These are phyloP conservation scores for Mystacides longicornis DNA, from an alignment of 2,888 invertebrate species.

Conservation along the genomic window DNA sequence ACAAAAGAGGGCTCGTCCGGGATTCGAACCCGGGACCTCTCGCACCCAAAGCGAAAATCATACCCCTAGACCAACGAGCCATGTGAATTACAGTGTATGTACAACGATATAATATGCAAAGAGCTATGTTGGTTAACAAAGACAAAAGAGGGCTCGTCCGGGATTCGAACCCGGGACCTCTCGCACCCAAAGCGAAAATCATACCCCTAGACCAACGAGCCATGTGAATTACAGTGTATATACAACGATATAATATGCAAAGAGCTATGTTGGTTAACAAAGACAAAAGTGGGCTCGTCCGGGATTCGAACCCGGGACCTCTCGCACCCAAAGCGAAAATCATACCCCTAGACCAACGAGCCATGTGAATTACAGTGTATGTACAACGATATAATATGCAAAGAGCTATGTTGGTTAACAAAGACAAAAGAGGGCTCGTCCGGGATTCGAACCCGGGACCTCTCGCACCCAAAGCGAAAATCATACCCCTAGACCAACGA, in stretches of 20 bases:
- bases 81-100: no score
- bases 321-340: conserved; percentile 28
- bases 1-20: conserved; percentile 56
- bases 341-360: conserved; percentile 19
- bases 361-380: no score
- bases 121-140: no score
- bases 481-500: conserved; percentile 56
- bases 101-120: no score
- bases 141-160: conserved; percentile 53
- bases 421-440: no score
- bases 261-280: no score
- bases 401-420: no score
- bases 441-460: conserved; percentile 56
- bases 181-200: conserved; percentile 27
- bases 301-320: conserved; percentile 25
- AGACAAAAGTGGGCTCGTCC: conserved; percentile 8
- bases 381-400: no score
- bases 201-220: conserved; percentile 27
- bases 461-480: conserved; percentile 56
- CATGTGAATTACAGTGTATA: no score
- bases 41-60: conserved; percentile 56
- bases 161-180: conserved; percentile 26
- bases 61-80: conserved; percentile 56
- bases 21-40: conserved; percentile 56
- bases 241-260: no score